Evolutionary conservation across 2,113 vertebrate species (phyloP).

Genomic region (Laterallus jamaicensis): DNA sequence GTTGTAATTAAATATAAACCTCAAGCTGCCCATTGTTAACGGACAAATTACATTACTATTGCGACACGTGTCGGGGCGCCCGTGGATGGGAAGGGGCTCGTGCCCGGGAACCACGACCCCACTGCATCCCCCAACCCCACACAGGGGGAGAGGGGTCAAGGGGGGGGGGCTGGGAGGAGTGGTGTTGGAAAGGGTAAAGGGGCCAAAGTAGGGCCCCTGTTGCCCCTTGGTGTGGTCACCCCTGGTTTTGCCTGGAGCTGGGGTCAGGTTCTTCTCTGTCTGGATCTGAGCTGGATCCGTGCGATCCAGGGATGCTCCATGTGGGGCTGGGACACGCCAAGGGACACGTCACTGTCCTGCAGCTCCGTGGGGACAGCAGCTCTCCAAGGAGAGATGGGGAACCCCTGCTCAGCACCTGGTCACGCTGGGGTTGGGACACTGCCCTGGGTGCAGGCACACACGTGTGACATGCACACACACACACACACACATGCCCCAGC

Average conservation of each 20-base stretch:
- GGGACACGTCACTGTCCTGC: accelerated
- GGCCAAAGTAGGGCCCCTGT: not conserved
- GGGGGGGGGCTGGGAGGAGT: not conserved
- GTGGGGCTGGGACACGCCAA: accelerated
- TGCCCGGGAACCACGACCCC: not conserved
- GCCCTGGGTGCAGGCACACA: too few species aligned
- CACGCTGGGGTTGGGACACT: accelerated
- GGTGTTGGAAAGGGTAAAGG: not conserved
- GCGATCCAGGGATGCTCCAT: accelerated
- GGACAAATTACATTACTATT: constrained; percentile 66
- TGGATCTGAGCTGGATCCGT: accelerated
- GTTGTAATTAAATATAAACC: constrained; percentile 70
- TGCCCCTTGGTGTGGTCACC: accelerated
- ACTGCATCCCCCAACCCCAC: not conserved
- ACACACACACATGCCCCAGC: too few species aligned
- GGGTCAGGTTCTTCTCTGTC: accelerated
- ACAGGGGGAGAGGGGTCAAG: not conserved
- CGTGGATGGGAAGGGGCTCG: not conserved
- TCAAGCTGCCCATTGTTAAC: constrained; percentile 71
- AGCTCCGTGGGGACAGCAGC: not conserved
- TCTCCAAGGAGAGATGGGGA: accelerated
- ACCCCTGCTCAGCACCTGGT: accelerated
- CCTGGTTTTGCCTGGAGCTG: accelerated
- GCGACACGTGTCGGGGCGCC: constrained; percentile 29
- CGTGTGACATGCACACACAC: too few species aligned